Evolutionary conservation across 2,888 invertebrate species (phyloP).

Genomic region (Sarcophaga subvicina): DNA sequence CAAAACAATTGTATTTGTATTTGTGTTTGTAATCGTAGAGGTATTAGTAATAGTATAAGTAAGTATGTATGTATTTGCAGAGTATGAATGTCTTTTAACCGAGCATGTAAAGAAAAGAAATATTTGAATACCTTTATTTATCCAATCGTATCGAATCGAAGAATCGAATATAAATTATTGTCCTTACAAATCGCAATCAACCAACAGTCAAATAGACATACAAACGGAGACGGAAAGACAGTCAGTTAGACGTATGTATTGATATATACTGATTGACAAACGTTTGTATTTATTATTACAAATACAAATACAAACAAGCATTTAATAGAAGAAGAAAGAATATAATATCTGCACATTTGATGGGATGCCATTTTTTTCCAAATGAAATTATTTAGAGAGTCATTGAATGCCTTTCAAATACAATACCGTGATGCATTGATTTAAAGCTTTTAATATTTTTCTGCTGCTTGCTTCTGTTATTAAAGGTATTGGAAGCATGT

Average conservation of each 20-base stretch:
- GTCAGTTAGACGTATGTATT: not conserved
- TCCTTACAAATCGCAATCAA: slow-evolving; percentile 1
- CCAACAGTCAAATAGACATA: slow-evolving; percentile 16
- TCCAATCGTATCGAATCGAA: slow-evolving; percentile 19
- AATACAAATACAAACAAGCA: not conserved
- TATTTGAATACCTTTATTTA: slow-evolving; percentile 63
- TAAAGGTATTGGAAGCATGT: no score
- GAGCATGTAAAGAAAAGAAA: slow-evolving; percentile 51
- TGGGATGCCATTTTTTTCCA: slow-evolving; percentile 37
- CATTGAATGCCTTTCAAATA: slow-evolving; percentile 26
- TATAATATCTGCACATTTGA: not conserved
- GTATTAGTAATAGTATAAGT: slow-evolving; percentile 2
- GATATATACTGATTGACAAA: slow-evolving; percentile 20
- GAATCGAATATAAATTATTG: slow-evolving; percentile 31
- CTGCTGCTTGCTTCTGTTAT: no score
- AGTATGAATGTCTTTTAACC: slow-evolving; percentile 56
- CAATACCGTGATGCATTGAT: slow-evolving; percentile 52
- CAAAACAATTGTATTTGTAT: not conserved
- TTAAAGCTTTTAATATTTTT: slow-evolving; percentile 31
- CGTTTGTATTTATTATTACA: slow-evolving; percentile 4
- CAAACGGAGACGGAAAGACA: not conserved
- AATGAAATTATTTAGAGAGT: slow-evolving; percentile 63
- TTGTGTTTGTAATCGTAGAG: not conserved
- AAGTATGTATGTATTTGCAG: slow-evolving; percentile 39
- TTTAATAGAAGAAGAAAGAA: not conserved